These are phyloP conservation scores for Apostichopus parvimensis DNA, from an alignment of 35 echinoderm and acorn worm genomes.

Conservation along the genomic window DNA sequence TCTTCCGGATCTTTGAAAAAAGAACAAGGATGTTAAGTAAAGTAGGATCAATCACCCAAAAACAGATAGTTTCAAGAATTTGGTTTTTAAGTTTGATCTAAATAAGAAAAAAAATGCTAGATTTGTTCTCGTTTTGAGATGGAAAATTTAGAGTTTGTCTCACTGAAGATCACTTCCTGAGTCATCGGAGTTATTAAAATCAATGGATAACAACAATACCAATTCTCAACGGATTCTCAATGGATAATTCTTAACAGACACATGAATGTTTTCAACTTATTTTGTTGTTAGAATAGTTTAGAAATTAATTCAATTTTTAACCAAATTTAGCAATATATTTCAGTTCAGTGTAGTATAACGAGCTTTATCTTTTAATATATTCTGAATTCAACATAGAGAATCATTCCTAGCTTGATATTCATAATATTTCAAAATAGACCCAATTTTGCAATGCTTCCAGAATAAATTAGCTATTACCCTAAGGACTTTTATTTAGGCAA, in stretches of 20 bases:
- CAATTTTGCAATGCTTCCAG: not conserved
- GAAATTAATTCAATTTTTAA: too few species aligned
- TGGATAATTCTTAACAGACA: too few species aligned
- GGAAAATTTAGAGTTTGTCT: not conserved
- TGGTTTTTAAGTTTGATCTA: not conserved
- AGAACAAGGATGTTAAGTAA: not conserved
- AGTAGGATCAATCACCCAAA: not conserved
- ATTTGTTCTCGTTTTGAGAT: not conserved
- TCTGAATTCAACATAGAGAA: not conserved
- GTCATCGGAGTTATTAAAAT: too few species aligned
- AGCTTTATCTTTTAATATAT: not conserved
- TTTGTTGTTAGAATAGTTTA: too few species aligned
- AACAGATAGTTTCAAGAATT: not conserved
- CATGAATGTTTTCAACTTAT: too few species aligned
- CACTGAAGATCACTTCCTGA: not conserved
- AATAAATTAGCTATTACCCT: not conserved
- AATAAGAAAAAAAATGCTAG: not conserved
- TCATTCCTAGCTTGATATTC: not conserved
- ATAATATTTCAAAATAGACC: not conserved
- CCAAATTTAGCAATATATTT: not conserved
- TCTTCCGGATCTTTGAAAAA: not conserved
- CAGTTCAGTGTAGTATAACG: not conserved
- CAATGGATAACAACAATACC: too few species aligned
- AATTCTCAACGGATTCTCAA: too few species aligned
- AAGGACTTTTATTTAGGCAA: not conserved